These are phyloP conservation scores for Callospermophilus lateralis DNA, from an alignment of 2,113 vertebrate species.

Conservation along the genomic window DNA sequence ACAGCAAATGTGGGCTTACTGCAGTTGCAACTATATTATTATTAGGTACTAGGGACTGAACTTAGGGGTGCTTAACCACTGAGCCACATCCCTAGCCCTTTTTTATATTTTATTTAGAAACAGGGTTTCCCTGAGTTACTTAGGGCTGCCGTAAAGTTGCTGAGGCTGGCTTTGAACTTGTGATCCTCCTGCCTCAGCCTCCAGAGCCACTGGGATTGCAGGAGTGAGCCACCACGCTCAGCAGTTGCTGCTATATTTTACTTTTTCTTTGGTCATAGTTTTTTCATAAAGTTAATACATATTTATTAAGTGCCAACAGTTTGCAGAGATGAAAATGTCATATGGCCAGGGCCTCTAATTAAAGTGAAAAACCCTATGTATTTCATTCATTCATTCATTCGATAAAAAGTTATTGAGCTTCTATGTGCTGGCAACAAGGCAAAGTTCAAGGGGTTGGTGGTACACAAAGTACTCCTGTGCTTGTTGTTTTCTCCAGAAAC, in stretches of 20 bases:
- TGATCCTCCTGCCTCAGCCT: no score
- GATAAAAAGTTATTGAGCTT: background rate
- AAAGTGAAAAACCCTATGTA: background rate
- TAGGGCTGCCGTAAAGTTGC: no score
- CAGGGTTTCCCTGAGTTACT: no score
- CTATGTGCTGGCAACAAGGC: background rate
- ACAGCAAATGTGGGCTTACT: background rate
- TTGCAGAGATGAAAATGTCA: background rate
- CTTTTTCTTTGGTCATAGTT: background rate
- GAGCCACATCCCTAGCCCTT: no score
- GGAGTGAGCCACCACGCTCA: fast-evolving
- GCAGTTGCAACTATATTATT: background rate
- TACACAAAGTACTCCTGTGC: background rate
- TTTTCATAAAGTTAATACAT: background rate
- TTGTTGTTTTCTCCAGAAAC: background rate
- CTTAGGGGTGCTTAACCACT: no score
- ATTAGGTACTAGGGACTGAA: no score
- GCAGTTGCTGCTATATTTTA: background rate
- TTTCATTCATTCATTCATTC: conserved; percentile 31
- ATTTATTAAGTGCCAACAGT: background rate
- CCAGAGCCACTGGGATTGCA: no score
- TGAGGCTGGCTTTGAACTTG: no score
- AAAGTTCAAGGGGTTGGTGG: background rate
- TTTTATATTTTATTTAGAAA: no score
- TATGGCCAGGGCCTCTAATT: background rate